Conservation (phyloP, 2,888 invertebrate species). For the Watsonalla binaria region DNA sequence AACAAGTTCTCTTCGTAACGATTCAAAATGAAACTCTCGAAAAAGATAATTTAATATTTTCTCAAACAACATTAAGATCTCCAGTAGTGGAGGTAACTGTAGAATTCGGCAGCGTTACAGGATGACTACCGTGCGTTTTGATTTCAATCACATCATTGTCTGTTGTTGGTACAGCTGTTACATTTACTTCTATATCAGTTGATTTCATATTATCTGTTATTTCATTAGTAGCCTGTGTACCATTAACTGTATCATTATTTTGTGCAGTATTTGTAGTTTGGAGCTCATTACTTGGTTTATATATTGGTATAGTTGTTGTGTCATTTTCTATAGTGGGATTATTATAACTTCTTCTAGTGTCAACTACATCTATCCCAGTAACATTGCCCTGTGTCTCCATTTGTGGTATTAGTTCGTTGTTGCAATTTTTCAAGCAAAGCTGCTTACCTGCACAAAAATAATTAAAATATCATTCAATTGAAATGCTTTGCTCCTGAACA, state of each 20-base stretch:
- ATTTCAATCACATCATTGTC: not conserved
- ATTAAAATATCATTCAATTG: too few relatives aligned
- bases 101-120: not conserved
- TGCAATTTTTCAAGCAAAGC: not conserved
- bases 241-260: too few relatives aligned
- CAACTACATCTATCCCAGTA: not conserved
- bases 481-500: too few relatives aligned
- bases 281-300: too few relatives aligned
- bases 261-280: too few relatives aligned
- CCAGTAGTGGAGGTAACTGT: not conserved
- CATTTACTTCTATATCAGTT: slow-evolving; percentile 1
- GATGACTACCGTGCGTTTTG: not conserved
- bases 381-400: not conserved
- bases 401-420: not conserved
- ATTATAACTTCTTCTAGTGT: not conserved
- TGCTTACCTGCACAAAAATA: not conserved
- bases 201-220: not conserved
- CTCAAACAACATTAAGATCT: not conserved
- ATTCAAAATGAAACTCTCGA: not conserved
- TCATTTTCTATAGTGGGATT: not conserved
- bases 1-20: too few relatives aligned
- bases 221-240: not conserved
- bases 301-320: not conserved
- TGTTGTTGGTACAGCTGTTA: not conserved
- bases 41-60: not conserved